A percentile compares a stretch with the other conserved stretches of the same genome.
These are phyloP conservation scores for Sclerodermus sp. DNA, from an alignment of 2,888 invertebrate species.

Conservation along the genomic window DNA sequence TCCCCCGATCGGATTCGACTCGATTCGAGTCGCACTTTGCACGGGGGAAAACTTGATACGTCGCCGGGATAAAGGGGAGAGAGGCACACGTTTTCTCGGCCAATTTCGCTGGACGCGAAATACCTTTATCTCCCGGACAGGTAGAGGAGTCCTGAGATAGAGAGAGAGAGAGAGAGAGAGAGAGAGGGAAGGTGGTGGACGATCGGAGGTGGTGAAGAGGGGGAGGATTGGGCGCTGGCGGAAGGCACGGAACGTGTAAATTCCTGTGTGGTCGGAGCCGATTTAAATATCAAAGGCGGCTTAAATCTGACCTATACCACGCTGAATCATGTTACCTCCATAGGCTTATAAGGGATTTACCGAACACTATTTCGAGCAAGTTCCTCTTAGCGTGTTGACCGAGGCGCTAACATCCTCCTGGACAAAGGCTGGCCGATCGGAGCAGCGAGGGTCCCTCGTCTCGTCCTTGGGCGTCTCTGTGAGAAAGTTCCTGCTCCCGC, in stretches of 20 bases:
- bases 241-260: constrained; percentile 49
- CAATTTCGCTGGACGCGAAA: no score
- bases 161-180: constrained; percentile 9
- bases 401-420: constrained; percentile 48
- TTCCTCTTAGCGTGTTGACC: constrained; percentile 44
- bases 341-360: constrained; percentile 45
- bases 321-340: constrained; percentile 57
- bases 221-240: constrained; percentile 21
- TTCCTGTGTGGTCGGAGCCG: constrained; percentile 54
- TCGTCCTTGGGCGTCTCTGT: constrained; percentile 29
- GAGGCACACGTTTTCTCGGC: no score
- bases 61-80: no score
- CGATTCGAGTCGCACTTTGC: no score
- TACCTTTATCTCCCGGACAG: background rate
- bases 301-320: constrained; percentile 58
- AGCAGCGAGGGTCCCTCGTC: constrained; percentile 4
- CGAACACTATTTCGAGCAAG: constrained; percentile 32
- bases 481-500: no score
- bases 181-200: constrained; percentile 9
- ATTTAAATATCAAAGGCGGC: constrained; percentile 59
- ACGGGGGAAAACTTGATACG: no score
- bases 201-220: background rate
- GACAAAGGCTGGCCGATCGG: constrained; percentile 45
- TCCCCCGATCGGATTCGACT: no score
- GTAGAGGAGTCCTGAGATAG: constrained; percentile 18